A percentile compares a stretch with the other conserved stretches of the same genome.
Evolutionary conservation across 2,113 vertebrate genomes (phyloP).

Genomic region (Phrynosoma blainvillii): DNA sequence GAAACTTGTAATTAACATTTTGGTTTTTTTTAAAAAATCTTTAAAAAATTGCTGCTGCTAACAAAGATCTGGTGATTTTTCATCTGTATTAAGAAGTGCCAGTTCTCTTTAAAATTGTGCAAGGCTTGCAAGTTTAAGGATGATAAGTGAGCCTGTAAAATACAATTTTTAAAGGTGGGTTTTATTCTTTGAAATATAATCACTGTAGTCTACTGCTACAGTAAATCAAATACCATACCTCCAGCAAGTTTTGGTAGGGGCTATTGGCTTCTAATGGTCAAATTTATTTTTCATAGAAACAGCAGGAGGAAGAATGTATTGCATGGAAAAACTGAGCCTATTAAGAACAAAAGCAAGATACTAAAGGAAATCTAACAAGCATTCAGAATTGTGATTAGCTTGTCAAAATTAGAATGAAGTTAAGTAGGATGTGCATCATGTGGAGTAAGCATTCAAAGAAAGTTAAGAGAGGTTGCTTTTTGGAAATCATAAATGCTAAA

Average conservation of each 20-base stretch:
- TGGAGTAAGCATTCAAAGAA: slow-evolving; percentile 13
- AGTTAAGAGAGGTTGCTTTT: neutral
- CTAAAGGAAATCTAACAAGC: slow-evolving; percentile 45
- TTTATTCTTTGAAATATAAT: slow-evolving; percentile 49
- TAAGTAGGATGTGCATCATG: slow-evolving; percentile 19
- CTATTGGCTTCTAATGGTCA: slow-evolving; percentile 41
- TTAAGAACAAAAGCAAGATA: slow-evolving; percentile 53
- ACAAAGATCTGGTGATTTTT: neutral
- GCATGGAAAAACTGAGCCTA: slow-evolving; percentile 51
- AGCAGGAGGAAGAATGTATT: slow-evolving; percentile 51
- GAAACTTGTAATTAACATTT: slow-evolving; percentile 44
- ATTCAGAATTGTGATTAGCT: slow-evolving; percentile 63
- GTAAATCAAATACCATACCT: slow-evolving; percentile 60
- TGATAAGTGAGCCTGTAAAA: slow-evolving; percentile 53
- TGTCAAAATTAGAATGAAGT: slow-evolving; percentile 56
- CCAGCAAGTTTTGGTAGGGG: slow-evolving; percentile 54
- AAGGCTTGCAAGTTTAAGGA: slow-evolving; percentile 33
- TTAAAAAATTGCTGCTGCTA: neutral
- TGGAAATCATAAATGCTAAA: slow-evolving; percentile 61
- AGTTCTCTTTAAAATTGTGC: slow-evolving; percentile 43
- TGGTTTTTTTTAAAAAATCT: neutral
- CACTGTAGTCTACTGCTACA: slow-evolving; percentile 51
- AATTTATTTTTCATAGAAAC: slow-evolving; percentile 47
- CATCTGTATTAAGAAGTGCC: slow-evolving; percentile 40
- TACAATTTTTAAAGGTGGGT: slow-evolving; percentile 47